Conservation (phyloP, 1,140 invertebrate genomes). For the Euura saliciscinereae region DNA sequence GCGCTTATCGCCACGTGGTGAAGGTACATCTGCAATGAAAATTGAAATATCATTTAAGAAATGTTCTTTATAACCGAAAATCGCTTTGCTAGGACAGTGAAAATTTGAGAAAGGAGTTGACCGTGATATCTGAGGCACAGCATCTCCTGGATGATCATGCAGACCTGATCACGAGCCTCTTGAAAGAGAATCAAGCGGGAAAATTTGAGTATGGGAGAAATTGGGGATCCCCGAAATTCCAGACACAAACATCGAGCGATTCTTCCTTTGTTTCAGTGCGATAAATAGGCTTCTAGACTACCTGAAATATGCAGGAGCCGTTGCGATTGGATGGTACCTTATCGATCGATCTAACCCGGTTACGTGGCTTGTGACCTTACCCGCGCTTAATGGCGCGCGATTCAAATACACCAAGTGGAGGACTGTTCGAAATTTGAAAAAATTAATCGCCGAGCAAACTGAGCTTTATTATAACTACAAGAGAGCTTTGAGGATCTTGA, state of each 20-base stretch:
- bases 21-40: not conserved
- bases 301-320: conserved; percentile 28
- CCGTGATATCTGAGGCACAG: conserved; percentile 41
- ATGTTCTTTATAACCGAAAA: no score
- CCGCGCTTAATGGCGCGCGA: conserved; percentile 26
- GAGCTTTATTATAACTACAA: conserved; percentile 40
- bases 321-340: conserved; percentile 22
- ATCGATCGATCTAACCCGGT: conserved; percentile 25
- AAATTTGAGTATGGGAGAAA: no score
- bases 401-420: conserved; percentile 29
- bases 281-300: conserved; percentile 29
- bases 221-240: no score
- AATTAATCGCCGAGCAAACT: conserved; percentile 44
- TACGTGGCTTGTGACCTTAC: conserved; percentile 26
- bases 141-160: conserved; percentile 51
- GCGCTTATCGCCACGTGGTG: not conserved
- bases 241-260: not conserved
- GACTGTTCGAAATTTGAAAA: conserved; percentile 30
- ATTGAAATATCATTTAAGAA: not conserved
- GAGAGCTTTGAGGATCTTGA: conserved; percentile 47
- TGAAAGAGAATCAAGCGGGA: conserved; percentile 21
- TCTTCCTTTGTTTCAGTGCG: conserved; percentile 30
- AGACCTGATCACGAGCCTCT: conserved; percentile 34
- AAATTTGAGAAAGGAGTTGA: conserved; percentile 34
- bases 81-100: conserved; percentile 27